Base-by-base conservation (phyloP, 2,113 vertebrate genomes). In the Trochalopteron elliotii region DNA sequence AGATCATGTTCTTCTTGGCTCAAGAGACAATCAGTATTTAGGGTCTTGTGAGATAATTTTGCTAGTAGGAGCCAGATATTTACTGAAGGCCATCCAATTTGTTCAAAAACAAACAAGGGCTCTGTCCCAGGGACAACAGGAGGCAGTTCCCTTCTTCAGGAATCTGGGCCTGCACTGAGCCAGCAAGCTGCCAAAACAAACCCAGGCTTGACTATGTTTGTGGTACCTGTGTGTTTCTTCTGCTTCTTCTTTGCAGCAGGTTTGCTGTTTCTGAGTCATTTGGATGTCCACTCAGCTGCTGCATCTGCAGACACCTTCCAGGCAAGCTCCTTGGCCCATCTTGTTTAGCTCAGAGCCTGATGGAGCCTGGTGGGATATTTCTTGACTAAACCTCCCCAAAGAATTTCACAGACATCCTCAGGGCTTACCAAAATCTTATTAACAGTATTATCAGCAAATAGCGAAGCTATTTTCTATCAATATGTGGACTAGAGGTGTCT, bases 31-130 rank as follows among this genome's bases (percentile, higher is more conserved):
- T 70, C 83, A 50, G 23, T 70, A 59, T 72, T 90, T 86, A 86
- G 63, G 19, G 40, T 68, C 81, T 53, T 87, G 72, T 93, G 89
- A 95, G 81, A 87, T 78, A 94, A 89, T 94, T 94, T 77, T 84
- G 40, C 53, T 78, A 42, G 55, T 35, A 82, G 65, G 45, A 95
- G 65, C 47, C 93, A 97, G 68, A 31, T 93, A 83, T 88, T 92
- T 94, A 81, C 67, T 85, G 42, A 24, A 8, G 92, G 72, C 93
- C 76, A 75, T 94, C 76, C 60, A 59, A 8, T 77, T 86, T 67
- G 11, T 86, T 93, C 83, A 42, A 77, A 93, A 92, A 85, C 44
- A 79, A 76, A 61, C 0, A 10, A 92, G 39, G 50, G 45, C 76
- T 80, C 23, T 7, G n/a, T 92, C 92, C 78, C 83, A 94, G 82